Evolutionary conservation across 1,140 invertebrate species (phyloP).

Genomic region (Sarcophaga peregrina): DNA sequence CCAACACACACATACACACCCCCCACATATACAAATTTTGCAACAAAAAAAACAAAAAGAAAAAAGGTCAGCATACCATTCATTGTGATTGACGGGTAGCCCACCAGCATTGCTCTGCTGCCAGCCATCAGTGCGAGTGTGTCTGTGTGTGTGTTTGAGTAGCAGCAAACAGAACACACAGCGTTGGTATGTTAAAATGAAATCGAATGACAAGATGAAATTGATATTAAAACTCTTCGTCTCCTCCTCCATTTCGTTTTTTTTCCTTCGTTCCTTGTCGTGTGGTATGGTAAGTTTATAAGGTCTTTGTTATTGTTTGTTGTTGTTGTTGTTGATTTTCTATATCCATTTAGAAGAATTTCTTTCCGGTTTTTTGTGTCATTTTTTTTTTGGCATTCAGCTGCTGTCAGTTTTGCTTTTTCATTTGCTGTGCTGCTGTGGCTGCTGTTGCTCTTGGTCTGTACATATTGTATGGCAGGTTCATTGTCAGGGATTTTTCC

Average conservation of each 20-base stretch:
- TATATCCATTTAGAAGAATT: not conserved
- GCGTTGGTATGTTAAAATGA: conserved; percentile 38
- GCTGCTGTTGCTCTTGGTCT: not conserved
- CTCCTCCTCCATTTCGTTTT: not conserved
- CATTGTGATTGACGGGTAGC: conserved; percentile 34
- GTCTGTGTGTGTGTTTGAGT: too few species aligned
- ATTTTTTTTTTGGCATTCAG: not conserved
- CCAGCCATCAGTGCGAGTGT: too few species aligned
- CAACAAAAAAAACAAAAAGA: not conserved
- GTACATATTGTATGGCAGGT: not conserved
- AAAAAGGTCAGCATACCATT: conserved; percentile 33
- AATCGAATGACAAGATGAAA: conserved; percentile 41
- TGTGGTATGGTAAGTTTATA: not conserved
- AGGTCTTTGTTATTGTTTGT: too few species aligned
- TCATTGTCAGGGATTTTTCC: conserved; percentile 13
- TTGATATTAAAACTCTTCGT: conserved; percentile 38
- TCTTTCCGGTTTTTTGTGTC: not conserved
- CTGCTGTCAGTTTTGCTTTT: not conserved
- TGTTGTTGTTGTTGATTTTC: not conserved
- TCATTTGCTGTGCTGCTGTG: too few species aligned
- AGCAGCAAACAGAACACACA: not conserved
- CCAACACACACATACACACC: too few species aligned
- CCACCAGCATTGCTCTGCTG: too few species aligned
- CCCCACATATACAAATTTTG: too few species aligned
- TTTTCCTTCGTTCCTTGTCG: not conserved